Percentiles rank a stretch among this genome's conserved stretches.
phyloP scores from a whole-genome alignment of 23 tunicate species.

The Clavelina lepadiformis region DNA sequence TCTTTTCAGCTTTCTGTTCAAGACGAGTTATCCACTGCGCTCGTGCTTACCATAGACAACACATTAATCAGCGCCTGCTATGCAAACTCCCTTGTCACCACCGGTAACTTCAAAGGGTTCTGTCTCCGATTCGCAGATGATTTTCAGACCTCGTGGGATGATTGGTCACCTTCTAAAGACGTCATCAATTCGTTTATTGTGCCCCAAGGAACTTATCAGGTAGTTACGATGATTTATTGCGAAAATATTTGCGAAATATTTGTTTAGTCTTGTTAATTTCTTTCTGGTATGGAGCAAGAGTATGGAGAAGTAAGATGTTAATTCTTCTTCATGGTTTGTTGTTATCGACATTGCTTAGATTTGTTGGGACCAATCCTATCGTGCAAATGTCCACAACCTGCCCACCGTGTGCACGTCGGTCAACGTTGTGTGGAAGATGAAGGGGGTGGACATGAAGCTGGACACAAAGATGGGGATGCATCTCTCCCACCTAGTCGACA shows the following conservation, averaged over 20 bases:
- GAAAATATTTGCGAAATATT: not conserved
- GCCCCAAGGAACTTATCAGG: conserved; percentile 92
- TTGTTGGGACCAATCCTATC: no score
- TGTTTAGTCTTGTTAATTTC: not conserved
- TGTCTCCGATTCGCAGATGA: conserved; percentile 88
- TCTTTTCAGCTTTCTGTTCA: conserved; percentile 27
- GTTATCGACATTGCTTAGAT: no score
- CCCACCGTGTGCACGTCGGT: conserved; percentile 47
- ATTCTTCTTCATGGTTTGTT: no score
- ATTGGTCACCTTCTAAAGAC: conserved; percentile 42
- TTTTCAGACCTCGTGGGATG: conserved; percentile 85
- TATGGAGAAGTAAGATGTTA: no score
- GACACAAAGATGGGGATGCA: conserved; percentile 90
- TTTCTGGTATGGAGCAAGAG: no score
- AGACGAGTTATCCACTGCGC: conserved; percentile 73
- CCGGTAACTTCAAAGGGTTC: conserved; percentile 77
- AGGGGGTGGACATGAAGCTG: conserved; percentile 73
- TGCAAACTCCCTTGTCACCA: conserved; percentile 49
- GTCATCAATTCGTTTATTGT: conserved; percentile 70
- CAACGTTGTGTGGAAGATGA: conserved; percentile 87
- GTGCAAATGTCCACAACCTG: no score
- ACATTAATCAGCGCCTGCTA: conserved; percentile 70
- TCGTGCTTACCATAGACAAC: conserved; percentile 71
- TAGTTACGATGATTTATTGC: conserved; percentile 3
- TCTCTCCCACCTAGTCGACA: conserved; percentile 50